Evolutionary conservation across 2,113 vertebrate species (phyloP).

Genomic region (Excalfactoria chinensis): DNA sequence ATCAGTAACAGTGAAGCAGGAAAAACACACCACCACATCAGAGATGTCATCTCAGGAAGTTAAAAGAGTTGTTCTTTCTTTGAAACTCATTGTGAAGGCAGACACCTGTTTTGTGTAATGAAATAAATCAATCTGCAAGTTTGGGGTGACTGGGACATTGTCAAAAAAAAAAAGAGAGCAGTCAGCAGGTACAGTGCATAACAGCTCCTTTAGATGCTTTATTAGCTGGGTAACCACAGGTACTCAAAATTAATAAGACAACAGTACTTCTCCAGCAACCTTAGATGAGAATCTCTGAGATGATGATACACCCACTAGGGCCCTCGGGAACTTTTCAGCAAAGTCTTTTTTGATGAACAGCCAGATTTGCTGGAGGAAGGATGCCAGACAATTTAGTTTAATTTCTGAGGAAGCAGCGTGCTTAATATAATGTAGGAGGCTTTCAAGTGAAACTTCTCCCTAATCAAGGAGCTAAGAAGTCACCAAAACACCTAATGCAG

Average conservation of each 20-base stretch:
- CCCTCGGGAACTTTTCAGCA: not conserved
- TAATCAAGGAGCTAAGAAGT: not conserved
- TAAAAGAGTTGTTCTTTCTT: not conserved
- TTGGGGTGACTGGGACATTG: not conserved
- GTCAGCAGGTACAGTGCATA: not conserved
- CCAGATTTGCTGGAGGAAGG: not conserved
- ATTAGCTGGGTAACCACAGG: not conserved
- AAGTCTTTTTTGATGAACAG: not conserved
- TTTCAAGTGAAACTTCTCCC: not conserved
- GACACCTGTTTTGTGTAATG: not conserved
- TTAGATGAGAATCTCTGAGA: not conserved
- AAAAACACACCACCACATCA: not conserved
- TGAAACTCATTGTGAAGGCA: not conserved
- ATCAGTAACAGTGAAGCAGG: not conserved
- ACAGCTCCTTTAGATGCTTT: not conserved
- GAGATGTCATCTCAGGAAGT: not conserved
- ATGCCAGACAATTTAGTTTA: not conserved
- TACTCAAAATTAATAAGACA: not conserved
- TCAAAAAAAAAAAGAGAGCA: not conserved
- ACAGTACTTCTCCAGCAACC: not conserved
- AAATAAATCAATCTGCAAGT: not conserved
- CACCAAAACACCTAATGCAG: not conserved
- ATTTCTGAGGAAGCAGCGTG: not conserved
- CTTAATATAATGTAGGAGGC: rapidly evolving
- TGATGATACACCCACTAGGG: rapidly evolving